phyloP scores from a whole-genome alignment of 1,140 invertebrate species.

The Euura lappo region DNA sequence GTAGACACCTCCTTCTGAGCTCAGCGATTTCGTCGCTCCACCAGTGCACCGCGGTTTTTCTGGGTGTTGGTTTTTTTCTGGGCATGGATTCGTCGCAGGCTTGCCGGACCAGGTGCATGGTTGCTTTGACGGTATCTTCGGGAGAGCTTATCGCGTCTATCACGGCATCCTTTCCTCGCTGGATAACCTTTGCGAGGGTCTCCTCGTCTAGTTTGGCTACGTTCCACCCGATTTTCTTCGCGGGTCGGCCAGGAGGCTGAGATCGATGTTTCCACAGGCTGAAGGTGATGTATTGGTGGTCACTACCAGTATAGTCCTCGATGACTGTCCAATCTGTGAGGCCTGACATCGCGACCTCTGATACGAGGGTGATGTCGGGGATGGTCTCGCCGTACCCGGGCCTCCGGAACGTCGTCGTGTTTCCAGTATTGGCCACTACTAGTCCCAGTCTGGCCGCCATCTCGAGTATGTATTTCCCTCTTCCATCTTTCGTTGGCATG shows the following conservation, averaged over 20 bases:
- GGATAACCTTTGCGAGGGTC: constrained; percentile 5
- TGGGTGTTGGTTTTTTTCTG: background rate
- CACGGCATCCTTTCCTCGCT: constrained; percentile 8
- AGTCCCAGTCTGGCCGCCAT: constrained; percentile 5
- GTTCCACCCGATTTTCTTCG: constrained; percentile 14
- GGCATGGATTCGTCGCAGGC: constrained; percentile 21
- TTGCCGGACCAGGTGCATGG: too few species aligned
- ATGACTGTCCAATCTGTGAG: constrained; percentile 13
- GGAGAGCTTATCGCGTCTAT: background rate
- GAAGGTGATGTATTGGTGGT: constrained; percentile 24
- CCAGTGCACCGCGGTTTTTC: constrained; percentile 24
- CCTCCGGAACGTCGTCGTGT: constrained; percentile 18
- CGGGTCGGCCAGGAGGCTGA: background rate
- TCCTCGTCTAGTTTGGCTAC: constrained; percentile 5
- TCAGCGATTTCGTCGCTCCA: constrained; percentile 26
- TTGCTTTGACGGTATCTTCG: background rate
- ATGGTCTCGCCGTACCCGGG: constrained; percentile 22
- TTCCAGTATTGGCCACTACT: constrained; percentile 17
- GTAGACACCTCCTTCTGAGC: constrained; percentile 19
- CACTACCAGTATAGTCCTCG: constrained; percentile 25
- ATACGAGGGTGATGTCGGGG: constrained; percentile 18
- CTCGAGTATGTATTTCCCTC: constrained; percentile 12
- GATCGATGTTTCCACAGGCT: constrained; percentile 9
- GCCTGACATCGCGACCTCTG: background rate
- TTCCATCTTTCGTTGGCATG: constrained; percentile 17